A percentile compares a stretch with the other conserved stretches of the same genome.
Evolutionary conservation across 2,113 vertebrate genomes (phyloP).

Genomic region (Mixornis gularis): DNA sequence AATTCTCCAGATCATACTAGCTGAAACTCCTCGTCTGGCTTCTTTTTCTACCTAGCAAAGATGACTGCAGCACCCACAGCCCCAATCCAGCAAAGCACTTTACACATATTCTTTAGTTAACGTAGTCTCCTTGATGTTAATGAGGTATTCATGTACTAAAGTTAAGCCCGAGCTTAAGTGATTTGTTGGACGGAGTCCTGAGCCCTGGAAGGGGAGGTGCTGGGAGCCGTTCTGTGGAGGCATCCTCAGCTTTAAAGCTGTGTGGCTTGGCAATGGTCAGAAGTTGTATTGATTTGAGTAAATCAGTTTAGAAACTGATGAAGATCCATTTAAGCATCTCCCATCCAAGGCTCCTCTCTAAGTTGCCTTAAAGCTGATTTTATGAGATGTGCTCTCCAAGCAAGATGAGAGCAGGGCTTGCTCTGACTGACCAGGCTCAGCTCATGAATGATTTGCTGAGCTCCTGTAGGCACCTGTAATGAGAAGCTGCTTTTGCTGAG

Average conservation of each 20-base stretch:
- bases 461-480: background rate
- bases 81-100: constrained; percentile 10
- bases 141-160: constrained; percentile 26
- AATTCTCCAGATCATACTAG: constrained; percentile 8
- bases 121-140: background rate
- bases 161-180: constrained; percentile 22
- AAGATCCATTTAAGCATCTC: background rate
- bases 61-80: background rate
- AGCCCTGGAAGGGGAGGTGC: background rate
- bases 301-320: constrained; percentile 16
- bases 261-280: background rate
- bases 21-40: background rate
- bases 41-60: background rate
- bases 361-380: background rate
- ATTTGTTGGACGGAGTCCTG: constrained; percentile 4
- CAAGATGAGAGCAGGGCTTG: background rate
- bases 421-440: background rate
- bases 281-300: background rate
- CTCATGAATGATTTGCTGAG: background rate
- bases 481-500: background rate
- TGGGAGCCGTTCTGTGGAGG: background rate
- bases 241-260: background rate
- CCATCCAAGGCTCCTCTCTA: background rate
- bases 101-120: background rate
- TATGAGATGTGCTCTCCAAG: background rate